Evolutionary conservation across 2,888 invertebrate genomes (phyloP), one percentile per base, ranked within the genome.

Genomic region (Polylopha cassiicola): DNA sequence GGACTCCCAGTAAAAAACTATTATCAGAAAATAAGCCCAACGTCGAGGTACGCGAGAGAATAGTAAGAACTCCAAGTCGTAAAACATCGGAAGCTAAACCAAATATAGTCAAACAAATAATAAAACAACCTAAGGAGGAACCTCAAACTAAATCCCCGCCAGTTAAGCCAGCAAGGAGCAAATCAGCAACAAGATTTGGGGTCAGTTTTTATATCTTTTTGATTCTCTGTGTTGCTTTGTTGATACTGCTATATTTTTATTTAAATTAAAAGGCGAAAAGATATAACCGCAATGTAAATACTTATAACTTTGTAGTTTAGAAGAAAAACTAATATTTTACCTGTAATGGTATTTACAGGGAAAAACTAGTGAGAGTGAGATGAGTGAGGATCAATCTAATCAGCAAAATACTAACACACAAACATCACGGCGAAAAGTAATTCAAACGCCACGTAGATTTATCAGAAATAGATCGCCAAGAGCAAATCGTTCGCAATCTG

Each of bases 301-400:
- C 56, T 62, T 57, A 54, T 65, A 56, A 48, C 54, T 51, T 48
- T 37, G 58, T 62, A 58, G 51, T 48, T 59, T 61, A 65, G 63
- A 65, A 61, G 61, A 71, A 54, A 57, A 51, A 72, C 58, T 75
- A 77, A 75, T 75, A 58, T 65, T 61, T 55, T 65, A 61, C 64
- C 54, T 58, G 61, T 73, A 69, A 72, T 79, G 66, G 74, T 55
- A 70, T 85, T 85, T 84, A 60, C 85, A 87, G 86, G 85, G 67
- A 73, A 85, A 84, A 62, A 87, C 85, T 73, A 87, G 86, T 85
- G 86, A 87, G 66, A 87, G 86, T 80, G 86, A 87, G 65, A 85
- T 86, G 86, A 87, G 86, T 74, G 86, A 86, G 58, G 86, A 86
- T 62, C 80, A 77, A 64, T 56, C 49, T 44, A 62, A 58, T 47